Base-by-base conservation (phyloP, 1,140 invertebrate species). In the Condylostylus longicornis region DNA sequence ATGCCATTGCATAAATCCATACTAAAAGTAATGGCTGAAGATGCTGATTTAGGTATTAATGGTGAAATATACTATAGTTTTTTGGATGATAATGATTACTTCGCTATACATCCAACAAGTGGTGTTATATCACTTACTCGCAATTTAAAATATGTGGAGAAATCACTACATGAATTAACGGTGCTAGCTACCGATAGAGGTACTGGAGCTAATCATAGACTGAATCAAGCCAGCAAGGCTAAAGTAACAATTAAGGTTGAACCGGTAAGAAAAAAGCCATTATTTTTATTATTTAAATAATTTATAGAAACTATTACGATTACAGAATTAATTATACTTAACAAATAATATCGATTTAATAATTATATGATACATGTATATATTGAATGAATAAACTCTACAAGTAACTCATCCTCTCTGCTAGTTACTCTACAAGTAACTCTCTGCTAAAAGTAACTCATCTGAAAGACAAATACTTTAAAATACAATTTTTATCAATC, bases 61-160 rank as follows among this genome's bases (percentile, higher is more conserved):
- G 87, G 88, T 2, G 87, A 96, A 65, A 88, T 96, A 46, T 96
- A 96, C 61, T 98, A 95, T 59, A 93, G 83, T 60, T 81, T 96
- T 46, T 66, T 72, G n/a, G 72, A 89, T 41, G 64, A 71, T 13
- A 87, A 78, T 5, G 76, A 85, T 44, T 74, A 79, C 42, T 95
- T 95, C 59, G 81, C 86, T 5, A 77, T 95, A 38, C 86, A 97
- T 65, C 88, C 90, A 9, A 86, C 88, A 19, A 85, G 77, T 10
- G 93, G 91, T 3, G 74, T 88, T 8, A 74, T 96, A 25, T 81
- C 82, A 3, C 67, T 93, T 6, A 85, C 86, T 2, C 72, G 83
- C 47, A 76, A 77, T 13, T 66, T 94, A 20, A 70, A 72, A 38
- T 80, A 75, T 46, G 65, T 70, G 14, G 79, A 85, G 28, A 67